phyloP scores from a whole-genome alignment of 2,113 vertebrate genomes.

The Setophaga petechia region DNA sequence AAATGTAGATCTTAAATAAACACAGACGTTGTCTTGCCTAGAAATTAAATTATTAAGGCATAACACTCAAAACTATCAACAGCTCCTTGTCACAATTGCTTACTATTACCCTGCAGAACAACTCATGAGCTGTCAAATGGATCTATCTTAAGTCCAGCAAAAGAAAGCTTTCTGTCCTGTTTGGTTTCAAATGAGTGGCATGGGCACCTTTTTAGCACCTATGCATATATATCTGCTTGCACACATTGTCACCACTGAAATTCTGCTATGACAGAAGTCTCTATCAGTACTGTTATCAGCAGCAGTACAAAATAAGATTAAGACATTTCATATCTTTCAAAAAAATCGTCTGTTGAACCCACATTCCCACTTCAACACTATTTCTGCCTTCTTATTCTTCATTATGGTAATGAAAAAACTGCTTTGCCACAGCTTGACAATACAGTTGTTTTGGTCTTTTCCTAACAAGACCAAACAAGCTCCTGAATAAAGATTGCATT shows the following conservation, averaged over 20 bases:
- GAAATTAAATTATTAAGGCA: not conserved
- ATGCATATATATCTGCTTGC: rapidly evolving
- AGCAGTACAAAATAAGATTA: not conserved
- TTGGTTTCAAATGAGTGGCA: not conserved
- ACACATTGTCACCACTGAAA: not conserved
- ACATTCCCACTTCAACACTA: not conserved
- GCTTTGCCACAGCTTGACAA: not conserved
- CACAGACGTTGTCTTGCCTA: not conserved
- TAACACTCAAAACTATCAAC: not conserved
- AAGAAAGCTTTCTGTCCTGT: not conserved
- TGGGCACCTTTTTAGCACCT: not conserved
- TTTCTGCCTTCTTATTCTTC: not conserved
- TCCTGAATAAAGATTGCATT: not conserved
- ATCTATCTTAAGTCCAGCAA: not conserved
- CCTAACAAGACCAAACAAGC: not conserved
- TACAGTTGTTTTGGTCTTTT: not conserved
- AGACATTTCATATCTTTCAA: not conserved
- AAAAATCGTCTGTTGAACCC: not conserved
- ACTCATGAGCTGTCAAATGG: not conserved
- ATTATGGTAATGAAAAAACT: not conserved
- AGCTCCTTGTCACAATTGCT: not conserved
- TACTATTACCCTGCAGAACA: not conserved
- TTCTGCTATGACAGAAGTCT: not conserved
- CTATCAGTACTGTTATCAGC: not conserved
- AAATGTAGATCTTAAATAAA: not conserved